Conservation (phyloP, 2,113 vertebrate genomes). For the Gambusia affinis region DNA sequence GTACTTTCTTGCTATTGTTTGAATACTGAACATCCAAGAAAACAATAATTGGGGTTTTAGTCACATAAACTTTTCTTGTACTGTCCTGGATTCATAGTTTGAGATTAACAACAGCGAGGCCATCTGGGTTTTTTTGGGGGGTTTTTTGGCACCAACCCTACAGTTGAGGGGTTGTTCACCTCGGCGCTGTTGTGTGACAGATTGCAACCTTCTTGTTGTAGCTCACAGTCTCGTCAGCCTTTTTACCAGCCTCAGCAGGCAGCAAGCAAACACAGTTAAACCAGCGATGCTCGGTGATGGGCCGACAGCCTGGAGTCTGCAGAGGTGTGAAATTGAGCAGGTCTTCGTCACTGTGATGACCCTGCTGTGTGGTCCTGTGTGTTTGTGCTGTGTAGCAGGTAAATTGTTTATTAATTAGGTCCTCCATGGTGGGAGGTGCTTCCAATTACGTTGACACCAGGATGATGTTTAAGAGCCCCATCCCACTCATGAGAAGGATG, state of each 20-base stretch:
- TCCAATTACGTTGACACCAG: too few relatives aligned
- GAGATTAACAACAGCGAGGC: background rate
- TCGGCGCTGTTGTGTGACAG: slow-evolving; percentile 11
- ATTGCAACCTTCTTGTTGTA: slow-evolving; percentile 5
- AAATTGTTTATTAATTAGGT: too few relatives aligned
- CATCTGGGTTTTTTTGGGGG: background rate
- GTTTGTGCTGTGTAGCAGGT: too few relatives aligned
- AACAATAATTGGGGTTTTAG: too few relatives aligned
- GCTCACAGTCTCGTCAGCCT: slow-evolving; percentile 23
- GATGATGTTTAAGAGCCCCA: too few relatives aligned
- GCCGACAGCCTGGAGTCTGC: slow-evolving; percentile 31
- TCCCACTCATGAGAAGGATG: too few relatives aligned
- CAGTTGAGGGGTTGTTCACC: background rate
- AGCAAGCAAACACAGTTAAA: slow-evolving; percentile 20
- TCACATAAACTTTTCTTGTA: too few relatives aligned
- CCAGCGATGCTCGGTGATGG: slow-evolving; percentile 12
- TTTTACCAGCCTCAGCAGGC: slow-evolving; percentile 42
- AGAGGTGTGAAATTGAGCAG: slow-evolving; percentile 62
- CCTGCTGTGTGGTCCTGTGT: too few relatives aligned
- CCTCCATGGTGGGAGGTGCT: too few relatives aligned
- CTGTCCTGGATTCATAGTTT: background rate
- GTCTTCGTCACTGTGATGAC: too few relatives aligned
- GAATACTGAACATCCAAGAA: too few relatives aligned
- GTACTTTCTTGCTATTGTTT: background rate
- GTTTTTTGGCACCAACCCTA: background rate